These are phyloP conservation scores for Seira ritae DNA, from an alignment of 2,888 invertebrate genomes.

Conservation along the genomic window DNA sequence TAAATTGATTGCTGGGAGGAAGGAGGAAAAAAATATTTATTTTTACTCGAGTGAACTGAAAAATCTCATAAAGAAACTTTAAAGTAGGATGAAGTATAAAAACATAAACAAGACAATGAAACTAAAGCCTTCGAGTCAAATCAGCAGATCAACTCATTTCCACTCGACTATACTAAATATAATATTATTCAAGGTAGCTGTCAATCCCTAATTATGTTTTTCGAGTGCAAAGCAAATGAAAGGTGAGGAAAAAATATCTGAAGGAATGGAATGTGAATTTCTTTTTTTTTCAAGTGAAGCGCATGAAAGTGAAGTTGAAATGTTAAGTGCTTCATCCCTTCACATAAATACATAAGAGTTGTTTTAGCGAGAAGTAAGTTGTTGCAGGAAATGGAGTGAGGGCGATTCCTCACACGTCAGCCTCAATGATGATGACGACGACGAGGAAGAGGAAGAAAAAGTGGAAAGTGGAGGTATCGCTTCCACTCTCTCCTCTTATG, in stretches of 20 bases:
- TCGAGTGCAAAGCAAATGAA: not conserved
- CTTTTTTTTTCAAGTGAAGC: not conserved
- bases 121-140: too few relatives aligned
- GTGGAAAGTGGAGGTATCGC: not conserved
- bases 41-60: too few relatives aligned
- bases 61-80: too few relatives aligned
- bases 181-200: not conserved
- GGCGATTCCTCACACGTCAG: not conserved
- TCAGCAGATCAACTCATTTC: too few relatives aligned
- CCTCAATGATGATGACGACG: not conserved
- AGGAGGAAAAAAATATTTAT: too few relatives aligned
- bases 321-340: not conserved
- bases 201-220: not conserved
- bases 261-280: not conserved
- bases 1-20: too few relatives aligned
- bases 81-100: too few relatives aligned
- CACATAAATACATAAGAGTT: not conserved
- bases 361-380: not conserved
- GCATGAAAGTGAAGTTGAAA: not conserved
- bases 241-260: not conserved
- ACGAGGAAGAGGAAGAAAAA: not conserved
- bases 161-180: too few relatives aligned
- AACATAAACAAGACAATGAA: too few relatives aligned
- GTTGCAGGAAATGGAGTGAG: not conserved
- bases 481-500: not conserved